Evolutionary conservation across 2,888 invertebrate genomes (phyloP).

Genomic region (Spialia ferax): DNA sequence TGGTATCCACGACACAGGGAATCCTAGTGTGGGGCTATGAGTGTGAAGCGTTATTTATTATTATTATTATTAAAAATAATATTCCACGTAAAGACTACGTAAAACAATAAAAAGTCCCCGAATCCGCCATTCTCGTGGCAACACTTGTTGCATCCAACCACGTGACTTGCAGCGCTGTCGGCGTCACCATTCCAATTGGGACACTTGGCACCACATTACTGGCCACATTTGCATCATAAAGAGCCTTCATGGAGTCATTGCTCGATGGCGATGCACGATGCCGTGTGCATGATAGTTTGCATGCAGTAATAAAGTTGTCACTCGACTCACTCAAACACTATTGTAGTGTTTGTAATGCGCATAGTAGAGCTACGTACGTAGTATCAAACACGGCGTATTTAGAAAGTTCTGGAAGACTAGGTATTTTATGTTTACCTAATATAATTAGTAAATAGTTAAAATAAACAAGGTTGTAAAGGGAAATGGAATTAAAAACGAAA

Average conservation of each 20-base stretch:
- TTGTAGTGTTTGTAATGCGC: not conserved
- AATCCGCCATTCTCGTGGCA: not conserved
- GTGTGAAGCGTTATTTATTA: no score
- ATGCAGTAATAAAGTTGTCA: not conserved
- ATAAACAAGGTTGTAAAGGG: no score
- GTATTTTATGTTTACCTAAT: no score
- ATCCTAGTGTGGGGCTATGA: no score
- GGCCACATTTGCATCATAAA: conserved; percentile 1
- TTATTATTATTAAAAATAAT: not conserved
- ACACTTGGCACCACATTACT: conserved; percentile 2
- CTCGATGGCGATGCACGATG: not conserved
- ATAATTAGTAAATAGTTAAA: no score
- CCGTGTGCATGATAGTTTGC: not conserved
- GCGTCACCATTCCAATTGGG: not conserved
- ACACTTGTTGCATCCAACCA: conserved; percentile 3
- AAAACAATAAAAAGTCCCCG: not conserved
- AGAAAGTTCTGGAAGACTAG: not conserved
- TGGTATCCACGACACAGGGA: no score
- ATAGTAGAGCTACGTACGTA: not conserved
- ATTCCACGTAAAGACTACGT: no score
- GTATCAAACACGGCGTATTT: not conserved
- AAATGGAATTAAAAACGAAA: no score
- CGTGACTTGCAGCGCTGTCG: not conserved
- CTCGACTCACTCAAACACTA: no score
- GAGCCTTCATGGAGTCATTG: not conserved